Evolutionary conservation across 2,888 invertebrate genomes (phyloP).

Genomic region (Vandiemenella viatica): DNA sequence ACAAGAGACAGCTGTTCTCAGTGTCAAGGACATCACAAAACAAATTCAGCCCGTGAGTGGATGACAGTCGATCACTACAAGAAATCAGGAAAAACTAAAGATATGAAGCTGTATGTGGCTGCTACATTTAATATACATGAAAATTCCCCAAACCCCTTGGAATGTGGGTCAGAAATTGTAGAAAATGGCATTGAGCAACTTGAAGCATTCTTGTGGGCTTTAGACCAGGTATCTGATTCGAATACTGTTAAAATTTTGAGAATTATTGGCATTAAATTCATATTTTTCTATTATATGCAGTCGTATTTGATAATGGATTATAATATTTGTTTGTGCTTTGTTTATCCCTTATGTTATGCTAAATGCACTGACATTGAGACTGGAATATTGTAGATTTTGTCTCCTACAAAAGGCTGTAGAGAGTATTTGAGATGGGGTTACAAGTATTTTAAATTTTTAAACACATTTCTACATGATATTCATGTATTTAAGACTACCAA

Average conservation of each 20-base stretch:
- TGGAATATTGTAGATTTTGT: too few species aligned
- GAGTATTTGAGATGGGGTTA: too few species aligned
- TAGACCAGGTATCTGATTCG: constrained; percentile 24
- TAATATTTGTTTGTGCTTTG: too few species aligned
- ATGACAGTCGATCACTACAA: constrained; percentile 4
- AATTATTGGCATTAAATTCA: too few species aligned
- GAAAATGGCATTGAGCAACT: constrained; percentile 24
- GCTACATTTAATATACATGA: constrained; percentile 29
- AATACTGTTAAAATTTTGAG: not conserved
- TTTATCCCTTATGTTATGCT: too few species aligned
- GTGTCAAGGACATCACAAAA: constrained; percentile 9
- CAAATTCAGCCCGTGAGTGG: constrained; percentile 7
- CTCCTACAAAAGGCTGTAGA: too few species aligned
- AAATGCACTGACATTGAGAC: too few species aligned
- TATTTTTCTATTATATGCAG: too few species aligned
- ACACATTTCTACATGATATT: too few species aligned
- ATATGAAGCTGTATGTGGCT: constrained; percentile 23
- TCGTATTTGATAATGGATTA: too few species aligned
- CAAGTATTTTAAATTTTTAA: too few species aligned
- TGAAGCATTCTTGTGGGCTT: constrained; percentile 29
- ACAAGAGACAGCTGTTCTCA: constrained; percentile 8
- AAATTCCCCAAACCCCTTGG: constrained; percentile 21
- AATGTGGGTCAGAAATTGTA: constrained; percentile 20
- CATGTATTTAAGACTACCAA: too few species aligned
- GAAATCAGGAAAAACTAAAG: not conserved